Evolutionary conservation across 2,113 vertebrate genomes (phyloP), one percentile per base, ranked within the genome.

Genomic region (Boulengeromyrus knoepffleri): DNA sequence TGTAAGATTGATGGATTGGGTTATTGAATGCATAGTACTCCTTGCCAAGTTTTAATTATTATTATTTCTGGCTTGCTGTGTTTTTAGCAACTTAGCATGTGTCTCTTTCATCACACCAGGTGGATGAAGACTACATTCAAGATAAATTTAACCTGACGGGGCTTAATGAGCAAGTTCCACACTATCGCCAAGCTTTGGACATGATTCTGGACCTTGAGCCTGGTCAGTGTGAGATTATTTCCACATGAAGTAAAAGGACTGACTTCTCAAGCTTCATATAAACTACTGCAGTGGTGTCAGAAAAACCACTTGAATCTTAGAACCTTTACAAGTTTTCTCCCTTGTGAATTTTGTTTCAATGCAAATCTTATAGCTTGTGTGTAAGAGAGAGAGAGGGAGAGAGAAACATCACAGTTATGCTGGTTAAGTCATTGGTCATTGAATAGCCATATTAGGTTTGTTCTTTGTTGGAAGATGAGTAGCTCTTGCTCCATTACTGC

Each of bases 91-190:
- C 50, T 58, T 42, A 0, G 85, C 49, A 46, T 53, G 49, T 53
- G 13, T 36, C 47, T 27, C 49, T 27, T 53, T 87, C 49, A 24
- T 87, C 12, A 74, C 36, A 1, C 87, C 88, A 98, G 98, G 98
- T 99, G 92, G 98, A 99, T 94, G 98, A 99, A 92, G 98, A 99
- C 92, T 99, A 99, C 90, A 99, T 99, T 92, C 98, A 99, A 92
- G 98, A 99, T 93, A 99, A 99, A 88, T 99, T 99, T 92, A 99
- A 99, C 90, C 95, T 99, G 92, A 99, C 98, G 1, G 98, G 98
- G 8, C 97, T 99, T 87, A 99, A 99, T 90, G 98, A 99, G 91
- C 98, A 99, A 93, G 98, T 99, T 91, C 98, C 98, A 42, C 98
- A 99, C 92, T 99, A 99, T 91, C 96, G 98, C 87, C 98, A 99